phyloP scores from a whole-genome alignment of 1,140 invertebrate species.

The Acromyrmex echinatior region DNA sequence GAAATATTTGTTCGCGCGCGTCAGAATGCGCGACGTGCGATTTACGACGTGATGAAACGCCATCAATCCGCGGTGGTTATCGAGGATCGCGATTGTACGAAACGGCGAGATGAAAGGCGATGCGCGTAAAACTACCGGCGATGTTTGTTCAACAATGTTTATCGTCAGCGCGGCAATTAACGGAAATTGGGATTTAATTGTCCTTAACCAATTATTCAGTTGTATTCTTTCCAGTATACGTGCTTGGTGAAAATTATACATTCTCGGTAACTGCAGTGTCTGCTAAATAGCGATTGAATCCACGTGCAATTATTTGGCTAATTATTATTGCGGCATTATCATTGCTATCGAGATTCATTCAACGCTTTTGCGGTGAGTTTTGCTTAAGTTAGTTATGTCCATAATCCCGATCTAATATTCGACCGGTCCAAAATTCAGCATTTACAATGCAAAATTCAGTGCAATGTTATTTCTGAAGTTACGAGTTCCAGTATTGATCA shows the following conservation, averaged over 20 bases:
- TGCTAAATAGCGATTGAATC: not conserved
- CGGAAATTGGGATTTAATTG: constrained; percentile 35
- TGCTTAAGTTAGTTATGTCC: not conserved
- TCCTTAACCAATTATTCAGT: constrained; percentile 52
- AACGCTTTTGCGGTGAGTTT: not conserved
- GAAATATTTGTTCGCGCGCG: constrained; percentile 46
- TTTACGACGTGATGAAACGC: constrained; percentile 51
- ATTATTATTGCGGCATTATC: constrained; percentile 29
- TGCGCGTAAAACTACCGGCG: constrained; percentile 29
- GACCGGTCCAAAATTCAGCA: not conserved
- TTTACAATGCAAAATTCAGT: constrained; percentile 6
- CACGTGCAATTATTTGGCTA: constrained; percentile 33
- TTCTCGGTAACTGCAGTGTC: constrained; percentile 5
- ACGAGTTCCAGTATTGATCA: not conserved
- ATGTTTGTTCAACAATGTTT: constrained; percentile 40
- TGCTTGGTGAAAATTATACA: not conserved
- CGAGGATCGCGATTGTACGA: constrained; percentile 20
- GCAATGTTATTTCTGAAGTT: not conserved
- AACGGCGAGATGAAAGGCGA: constrained; percentile 50
- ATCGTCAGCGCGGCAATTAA: constrained; percentile 46
- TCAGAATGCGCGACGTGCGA: constrained; percentile 40
- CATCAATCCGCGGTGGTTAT: constrained; percentile 30
- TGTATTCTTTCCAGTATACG: constrained; percentile 23
- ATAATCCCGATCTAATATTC: not conserved
- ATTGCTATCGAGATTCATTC: constrained; percentile 28